Conservation (phyloP, 2,888 invertebrate species). For the Nomada ruficornis region DNA sequence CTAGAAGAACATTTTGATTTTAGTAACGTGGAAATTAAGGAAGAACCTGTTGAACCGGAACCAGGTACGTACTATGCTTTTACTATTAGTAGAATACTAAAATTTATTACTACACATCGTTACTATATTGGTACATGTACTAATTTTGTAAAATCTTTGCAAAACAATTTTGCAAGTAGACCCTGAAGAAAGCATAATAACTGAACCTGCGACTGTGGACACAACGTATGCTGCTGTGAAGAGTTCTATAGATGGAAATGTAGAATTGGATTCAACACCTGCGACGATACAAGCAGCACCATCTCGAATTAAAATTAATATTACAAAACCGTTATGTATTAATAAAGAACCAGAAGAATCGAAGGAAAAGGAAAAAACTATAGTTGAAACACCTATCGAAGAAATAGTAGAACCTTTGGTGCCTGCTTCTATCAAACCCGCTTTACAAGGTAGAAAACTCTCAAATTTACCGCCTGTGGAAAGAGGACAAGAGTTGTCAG, state of each 20-base stretch:
- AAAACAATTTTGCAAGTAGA: slow-evolving; percentile 72
- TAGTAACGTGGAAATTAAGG: slow-evolving; percentile 74
- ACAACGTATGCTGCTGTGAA: slow-evolving; percentile 86
- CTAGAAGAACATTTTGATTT: slow-evolving; percentile 71
- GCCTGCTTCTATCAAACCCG: slow-evolving; percentile 87
- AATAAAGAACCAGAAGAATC: slow-evolving; percentile 80
- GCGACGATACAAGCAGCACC: slow-evolving; percentile 83
- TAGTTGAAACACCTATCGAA: slow-evolving; percentile 83
- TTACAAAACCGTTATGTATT: slow-evolving; percentile 87
- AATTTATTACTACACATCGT: neutral
- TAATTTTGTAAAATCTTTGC: slow-evolving; percentile 2
- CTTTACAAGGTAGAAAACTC: slow-evolving; percentile 88
- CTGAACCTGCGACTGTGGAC: slow-evolving; percentile 85
- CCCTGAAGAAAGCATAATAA: slow-evolving; percentile 85
- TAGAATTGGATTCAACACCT: slow-evolving; percentile 87
- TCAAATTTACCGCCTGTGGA: slow-evolving; percentile 89
- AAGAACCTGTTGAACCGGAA: slow-evolving; percentile 78
- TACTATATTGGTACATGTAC: neutral
- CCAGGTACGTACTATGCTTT: slow-evolving; percentile 71
- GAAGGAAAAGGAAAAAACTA: slow-evolving; percentile 71
- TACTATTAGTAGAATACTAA: neutral
- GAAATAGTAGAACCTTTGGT: slow-evolving; percentile 76
- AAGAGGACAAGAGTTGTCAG: slow-evolving; percentile 92
- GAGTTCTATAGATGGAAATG: slow-evolving; percentile 91
- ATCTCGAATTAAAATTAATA: slow-evolving; percentile 91